Evolutionary conservation across 2,888 invertebrate species (phyloP).

Genomic region (Drosophila infuscata): DNA sequence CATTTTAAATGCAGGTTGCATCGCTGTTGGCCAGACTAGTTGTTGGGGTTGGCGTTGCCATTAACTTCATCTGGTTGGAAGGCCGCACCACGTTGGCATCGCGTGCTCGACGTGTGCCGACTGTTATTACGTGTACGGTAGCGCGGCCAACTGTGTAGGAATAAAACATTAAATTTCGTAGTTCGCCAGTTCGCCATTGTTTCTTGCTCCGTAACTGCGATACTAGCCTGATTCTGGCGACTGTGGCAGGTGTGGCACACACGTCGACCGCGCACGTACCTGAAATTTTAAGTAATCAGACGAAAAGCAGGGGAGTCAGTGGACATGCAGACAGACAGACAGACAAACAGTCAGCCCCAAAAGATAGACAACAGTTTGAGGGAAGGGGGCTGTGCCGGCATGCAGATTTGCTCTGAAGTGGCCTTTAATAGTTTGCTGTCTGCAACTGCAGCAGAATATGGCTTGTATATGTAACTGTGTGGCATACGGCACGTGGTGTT

Average conservation of each 20-base stretch:
- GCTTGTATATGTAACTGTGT: constrained; percentile 24
- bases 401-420: constrained; percentile 72
- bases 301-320: constrained; percentile 26
- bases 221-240: constrained; percentile 30
- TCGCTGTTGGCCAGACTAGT: constrained; percentile 19
- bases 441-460: constrained; percentile 69
- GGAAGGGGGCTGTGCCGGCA: constrained; percentile 45
- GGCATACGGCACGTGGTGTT: constrained; percentile 24
- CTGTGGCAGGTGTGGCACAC: constrained; percentile 68
- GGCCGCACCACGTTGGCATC: constrained; percentile 72
- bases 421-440: constrained; percentile 77
- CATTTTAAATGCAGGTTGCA: neutral
- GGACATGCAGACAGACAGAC: constrained; percentile 1
- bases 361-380: constrained; percentile 14
- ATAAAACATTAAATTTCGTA: constrained; percentile 79
- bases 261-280: constrained; percentile 69
- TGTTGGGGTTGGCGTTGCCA: constrained; percentile 13
- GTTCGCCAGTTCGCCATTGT: constrained; percentile 55
- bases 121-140: constrained; percentile 74
- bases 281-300: constrained; percentile 74
- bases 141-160: constrained; percentile 68
- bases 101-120: constrained; percentile 72
- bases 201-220: constrained; percentile 26
- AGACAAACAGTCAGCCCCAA: constrained; percentile 29
- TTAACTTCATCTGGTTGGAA: constrained; percentile 59